Evolutionary conservation across 2,888 invertebrate genomes (phyloP), one percentile per base, ranked within the genome.

Genomic region (Oscheius sp.): DNA sequence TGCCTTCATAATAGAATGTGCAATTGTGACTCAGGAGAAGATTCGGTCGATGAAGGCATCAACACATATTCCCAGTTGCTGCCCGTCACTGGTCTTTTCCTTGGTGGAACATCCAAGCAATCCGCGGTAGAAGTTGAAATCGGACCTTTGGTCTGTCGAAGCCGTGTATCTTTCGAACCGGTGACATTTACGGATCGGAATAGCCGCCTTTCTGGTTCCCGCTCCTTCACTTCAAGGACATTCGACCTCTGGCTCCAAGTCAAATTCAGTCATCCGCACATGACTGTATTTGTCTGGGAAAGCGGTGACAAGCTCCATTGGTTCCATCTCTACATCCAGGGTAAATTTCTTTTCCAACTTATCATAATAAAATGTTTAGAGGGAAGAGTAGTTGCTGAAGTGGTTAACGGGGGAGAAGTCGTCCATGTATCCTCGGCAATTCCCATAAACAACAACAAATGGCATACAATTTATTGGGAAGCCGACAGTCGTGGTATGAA

Each of bases 101-200:
- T 87, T n/a, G 87, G 87, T 25, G 87, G 87, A 56, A 87, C 87
- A 2, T 79, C 77, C 0, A 76, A 74, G 25, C 72, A 80, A 1
- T 82, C 85, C 1, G 77, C 83, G 1, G 83, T 85, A 25, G 79
- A 83, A 56, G 82, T 86, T 0, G 79, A 81, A 49, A 86, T 87
- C 46, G 87, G 87, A 25, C 80, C 86, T 2, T 69, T 87, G 58
- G 76, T 78, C 13, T 87, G 87, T 68, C 58, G 83, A 27, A 73
- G 82, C 66, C 76, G 68, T 83, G 84, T 81, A 2, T 79, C 83
- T 7, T 86, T 80, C 55, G 87, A 87, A 21, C 74, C 81, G 0
- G 78, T 87, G 12, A 85, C 87, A 7, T 87, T 87, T 71, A 76
- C 81, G n/a, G 85, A 86, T 69, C 75, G 85, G n/a, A 87, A 87